Conservation (phyloP, 2,113 vertebrate species). For the Peromyscus leucopus region DNA sequence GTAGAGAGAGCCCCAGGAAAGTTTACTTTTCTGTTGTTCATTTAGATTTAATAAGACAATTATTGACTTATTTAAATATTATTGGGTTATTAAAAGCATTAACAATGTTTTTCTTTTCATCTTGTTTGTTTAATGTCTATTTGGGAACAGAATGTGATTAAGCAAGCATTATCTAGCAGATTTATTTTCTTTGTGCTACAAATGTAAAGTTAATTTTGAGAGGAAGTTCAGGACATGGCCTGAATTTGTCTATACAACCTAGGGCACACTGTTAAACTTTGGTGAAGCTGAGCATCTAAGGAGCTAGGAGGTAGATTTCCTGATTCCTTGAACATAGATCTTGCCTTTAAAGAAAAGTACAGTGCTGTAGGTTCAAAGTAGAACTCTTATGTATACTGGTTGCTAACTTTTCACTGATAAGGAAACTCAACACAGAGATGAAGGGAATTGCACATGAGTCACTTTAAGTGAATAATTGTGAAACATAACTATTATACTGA, state of each 20-base stretch:
- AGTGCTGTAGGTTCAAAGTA: background rate
- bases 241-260: background rate
- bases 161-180: background rate
- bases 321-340: background rate
- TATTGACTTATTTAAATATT: constrained; percentile 69
- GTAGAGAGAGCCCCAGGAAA: background rate
- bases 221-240: background rate
- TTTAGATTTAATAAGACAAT: constrained; percentile 69
- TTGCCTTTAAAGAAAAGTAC: background rate
- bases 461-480: background rate
- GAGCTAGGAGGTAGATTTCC: background rate
- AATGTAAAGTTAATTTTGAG: constrained; percentile 61
- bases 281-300: background rate
- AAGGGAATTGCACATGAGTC: background rate
- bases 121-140: constrained; percentile 57
- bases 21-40: constrained; percentile 52
- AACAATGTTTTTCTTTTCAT: constrained; percentile 59
- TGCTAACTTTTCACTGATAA: background rate
- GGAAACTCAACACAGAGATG: constrained; percentile 4
- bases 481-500: background rate
- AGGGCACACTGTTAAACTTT: constrained; percentile 5
- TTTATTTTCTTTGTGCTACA: constrained; percentile 42
- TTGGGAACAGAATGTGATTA: constrained; percentile 65
- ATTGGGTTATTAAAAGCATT: constrained; percentile 65
- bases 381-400: background rate